These are phyloP conservation scores for Sandelia bainsii DNA, from an alignment of 2,797 vertebrate genomes.

Conservation along the genomic window DNA sequence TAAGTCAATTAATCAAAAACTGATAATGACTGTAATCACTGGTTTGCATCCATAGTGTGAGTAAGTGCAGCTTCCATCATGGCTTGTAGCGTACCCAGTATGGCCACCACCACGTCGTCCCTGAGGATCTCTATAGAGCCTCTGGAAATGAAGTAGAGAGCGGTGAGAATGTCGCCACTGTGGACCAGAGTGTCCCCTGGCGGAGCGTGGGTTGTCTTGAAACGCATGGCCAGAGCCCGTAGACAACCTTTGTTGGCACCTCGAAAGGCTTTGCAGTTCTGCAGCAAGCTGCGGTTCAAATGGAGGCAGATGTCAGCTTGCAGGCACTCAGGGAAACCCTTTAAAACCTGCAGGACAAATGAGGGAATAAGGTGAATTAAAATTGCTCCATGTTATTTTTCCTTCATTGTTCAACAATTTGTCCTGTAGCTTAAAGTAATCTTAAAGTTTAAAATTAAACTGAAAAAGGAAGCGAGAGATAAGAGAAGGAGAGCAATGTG, in stretches of 20 bases:
- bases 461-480: not conserved
- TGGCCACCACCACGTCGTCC: constrained; percentile 96
- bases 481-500: constrained; percentile 27
- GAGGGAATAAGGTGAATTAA: not conserved
- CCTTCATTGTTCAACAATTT: not conserved
- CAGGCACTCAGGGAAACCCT: constrained; percentile 97
- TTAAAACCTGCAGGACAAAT: constrained; percentile 88
- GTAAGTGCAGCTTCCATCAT: no score
- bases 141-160: constrained; percentile 97
- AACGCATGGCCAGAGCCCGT: constrained; percentile 94
- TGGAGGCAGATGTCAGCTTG: constrained; percentile 99
- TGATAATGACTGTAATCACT: not conserved
- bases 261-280: constrained; percentile 94
- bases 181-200: constrained; percentile 97
- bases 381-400: not conserved
- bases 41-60: not conserved
- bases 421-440: not conserved
- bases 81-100: constrained; percentile 86
- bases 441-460: not conserved
- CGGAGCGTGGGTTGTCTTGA: constrained; percentile 95
- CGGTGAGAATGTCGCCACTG: constrained; percentile 94
- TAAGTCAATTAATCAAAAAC: not conserved
- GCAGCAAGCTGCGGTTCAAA: constrained; percentile 93
- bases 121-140: constrained; percentile 98
- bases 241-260: constrained; percentile 97